Evolutionary conservation across 2,113 vertebrate genomes (phyloP).

Genomic region (Oryzias melastigma): DNA sequence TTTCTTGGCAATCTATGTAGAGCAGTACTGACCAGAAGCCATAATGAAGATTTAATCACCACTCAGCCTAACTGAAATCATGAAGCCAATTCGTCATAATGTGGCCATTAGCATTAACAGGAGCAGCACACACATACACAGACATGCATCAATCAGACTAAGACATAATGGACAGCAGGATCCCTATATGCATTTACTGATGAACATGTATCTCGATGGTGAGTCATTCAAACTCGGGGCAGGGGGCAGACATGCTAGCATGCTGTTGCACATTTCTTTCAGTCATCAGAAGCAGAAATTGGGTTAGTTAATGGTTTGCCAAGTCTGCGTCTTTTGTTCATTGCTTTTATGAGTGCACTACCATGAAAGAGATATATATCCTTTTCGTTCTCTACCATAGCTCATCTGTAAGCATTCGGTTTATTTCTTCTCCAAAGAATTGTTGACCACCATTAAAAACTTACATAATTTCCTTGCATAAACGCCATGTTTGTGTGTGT

Average conservation of each 20-base stretch:
- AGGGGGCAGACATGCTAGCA: conserved; percentile 29
- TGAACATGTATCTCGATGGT: conserved; percentile 4
- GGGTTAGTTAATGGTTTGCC: conserved; percentile 52
- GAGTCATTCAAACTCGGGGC: conserved; percentile 23
- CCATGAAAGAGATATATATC: conserved; percentile 35
- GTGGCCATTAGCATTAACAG: conserved; percentile 53
- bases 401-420: conserved; percentile 3
- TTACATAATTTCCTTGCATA: conserved; percentile 8
- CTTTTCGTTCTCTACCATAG: conserved; percentile 10
- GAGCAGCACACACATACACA: conserved; percentile 10
- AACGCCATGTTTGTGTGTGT: conserved; percentile 5
- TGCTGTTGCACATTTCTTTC: conserved; percentile 36
- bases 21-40: conserved; percentile 63
- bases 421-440: neutral
- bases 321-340: conserved; percentile 55
- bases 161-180: neutral
- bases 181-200: conserved; percentile 6
- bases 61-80: conserved; percentile 63
- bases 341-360: conserved; percentile 36
- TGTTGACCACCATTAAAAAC: conserved; percentile 1
- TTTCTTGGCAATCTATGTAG: conserved; percentile 61
- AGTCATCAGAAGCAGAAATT: conserved; percentile 55
- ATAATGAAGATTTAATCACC: conserved; percentile 79
- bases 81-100: conserved; percentile 68
- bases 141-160: neutral